phyloP scores from a whole-genome alignment of 2,888 invertebrate genomes.

The Athalia rosae region DNA sequence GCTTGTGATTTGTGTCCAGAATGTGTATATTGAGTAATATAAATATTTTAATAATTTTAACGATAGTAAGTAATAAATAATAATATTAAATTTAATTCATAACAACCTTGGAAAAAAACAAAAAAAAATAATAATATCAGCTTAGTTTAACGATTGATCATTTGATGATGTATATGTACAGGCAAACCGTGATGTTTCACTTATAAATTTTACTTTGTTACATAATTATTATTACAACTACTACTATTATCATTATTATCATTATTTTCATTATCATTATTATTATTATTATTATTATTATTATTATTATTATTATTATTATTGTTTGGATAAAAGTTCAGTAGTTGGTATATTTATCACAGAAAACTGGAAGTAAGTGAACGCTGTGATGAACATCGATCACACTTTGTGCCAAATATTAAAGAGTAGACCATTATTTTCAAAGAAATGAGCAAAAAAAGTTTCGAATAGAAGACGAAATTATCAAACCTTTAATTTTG shows the following conservation, averaged over 20 bases:
- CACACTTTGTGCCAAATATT: constrained; percentile 44
- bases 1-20: constrained; percentile 49
- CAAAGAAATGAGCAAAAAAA: constrained; percentile 1
- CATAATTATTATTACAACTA: constrained; percentile 52
- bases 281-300: constrained; percentile 54
- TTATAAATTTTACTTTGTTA: constrained; percentile 49
- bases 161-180: constrained; percentile 57
- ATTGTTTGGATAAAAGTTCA: constrained; percentile 53
- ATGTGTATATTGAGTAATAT: constrained; percentile 49
- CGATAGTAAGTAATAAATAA: constrained; percentile 46
- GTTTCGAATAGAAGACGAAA: not conserved
- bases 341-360: constrained; percentile 39
- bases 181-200: constrained; percentile 56
- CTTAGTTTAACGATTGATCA: constrained; percentile 59
- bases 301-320: constrained; percentile 49
- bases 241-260: constrained; percentile 52
- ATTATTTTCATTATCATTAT: constrained; percentile 51
- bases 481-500: not conserved
- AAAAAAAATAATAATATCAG: constrained; percentile 39
- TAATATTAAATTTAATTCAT: constrained; percentile 44
- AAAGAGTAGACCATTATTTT: constrained; percentile 13
- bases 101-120: too few relatives aligned
- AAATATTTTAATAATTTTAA: constrained; percentile 50
- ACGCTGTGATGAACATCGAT: constrained; percentile 40
- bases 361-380: constrained; percentile 42